Percentiles rank a stretch among this genome's conserved stretches.
These are phyloP conservation scores for Azemiops feae DNA, from an alignment of 2,113 vertebrate species.

Conservation along the genomic window DNA sequence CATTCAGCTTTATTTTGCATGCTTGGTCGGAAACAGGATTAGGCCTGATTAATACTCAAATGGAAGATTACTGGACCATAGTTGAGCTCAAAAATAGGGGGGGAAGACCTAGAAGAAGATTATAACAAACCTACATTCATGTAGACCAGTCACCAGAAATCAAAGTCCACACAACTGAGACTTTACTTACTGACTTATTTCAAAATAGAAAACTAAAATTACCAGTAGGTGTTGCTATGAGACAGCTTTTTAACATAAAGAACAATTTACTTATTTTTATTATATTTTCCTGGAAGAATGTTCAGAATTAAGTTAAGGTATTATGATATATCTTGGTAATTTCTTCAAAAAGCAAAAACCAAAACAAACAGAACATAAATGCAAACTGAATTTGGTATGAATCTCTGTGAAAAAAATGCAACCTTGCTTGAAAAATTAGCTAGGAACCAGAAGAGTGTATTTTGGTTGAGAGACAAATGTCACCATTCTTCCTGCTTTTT, in stretches of 20 bases:
- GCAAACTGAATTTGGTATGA: not conserved
- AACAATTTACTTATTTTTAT: not conserved
- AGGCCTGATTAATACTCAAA: not conserved
- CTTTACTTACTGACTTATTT: not conserved
- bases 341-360: not conserved
- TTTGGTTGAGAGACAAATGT: not conserved
- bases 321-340: not conserved
- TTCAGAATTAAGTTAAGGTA: not conserved
- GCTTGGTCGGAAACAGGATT: not conserved
- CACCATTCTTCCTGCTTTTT: not conserved
- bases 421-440: not conserved
- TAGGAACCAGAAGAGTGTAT: not conserved
- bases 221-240: not conserved
- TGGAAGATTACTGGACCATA: not conserved
- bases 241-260: not conserved
- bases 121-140: not conserved
- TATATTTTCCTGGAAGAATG: not conserved
- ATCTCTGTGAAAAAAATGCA: not conserved
- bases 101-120: not conserved
- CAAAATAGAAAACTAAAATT: not conserved
- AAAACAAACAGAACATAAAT: not conserved
- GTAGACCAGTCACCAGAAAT: not conserved
- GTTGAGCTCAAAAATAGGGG: not conserved
- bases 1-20: not conserved
- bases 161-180: not conserved